Evolutionary conservation across 2,888 invertebrate species (phyloP).

Genomic region (Spatulosminthurus flaviceps): DNA sequence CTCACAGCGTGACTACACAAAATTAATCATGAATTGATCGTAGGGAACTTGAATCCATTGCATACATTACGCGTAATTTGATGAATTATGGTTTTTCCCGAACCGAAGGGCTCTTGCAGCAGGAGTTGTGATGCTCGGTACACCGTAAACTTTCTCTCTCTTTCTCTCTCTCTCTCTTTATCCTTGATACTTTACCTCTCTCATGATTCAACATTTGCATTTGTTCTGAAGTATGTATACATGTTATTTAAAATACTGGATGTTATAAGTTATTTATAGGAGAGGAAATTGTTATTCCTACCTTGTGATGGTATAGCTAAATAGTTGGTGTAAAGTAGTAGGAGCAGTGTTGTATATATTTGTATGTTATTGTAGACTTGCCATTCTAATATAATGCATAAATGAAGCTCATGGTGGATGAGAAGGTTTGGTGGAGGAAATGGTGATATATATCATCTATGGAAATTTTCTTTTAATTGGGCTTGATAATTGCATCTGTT

Average conservation of each 20-base stretch:
- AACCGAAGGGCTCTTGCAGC: slow-evolving; percentile 3
- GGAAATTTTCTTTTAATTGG: slow-evolving; percentile 48
- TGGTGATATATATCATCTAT: slow-evolving; percentile 34
- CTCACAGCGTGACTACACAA: slow-evolving; percentile 49
- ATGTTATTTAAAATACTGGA: no score
- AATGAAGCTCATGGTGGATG: neutral
- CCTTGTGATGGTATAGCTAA: no score
- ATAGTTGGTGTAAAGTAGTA: no score
- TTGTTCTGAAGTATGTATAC: no score
- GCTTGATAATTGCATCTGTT: slow-evolving; percentile 49
- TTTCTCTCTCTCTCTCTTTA: no score
- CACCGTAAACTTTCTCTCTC: no score
- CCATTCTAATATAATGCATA: neutral
- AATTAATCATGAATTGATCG: slow-evolving; percentile 60
- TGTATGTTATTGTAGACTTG: no score
- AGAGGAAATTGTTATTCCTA: no score
- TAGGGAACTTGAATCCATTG: slow-evolving; percentile 27
- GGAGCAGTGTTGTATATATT: no score
- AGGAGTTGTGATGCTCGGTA: neutral
- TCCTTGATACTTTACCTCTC: neutral
- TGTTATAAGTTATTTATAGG: no score
- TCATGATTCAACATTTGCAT: neutral
- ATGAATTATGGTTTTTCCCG: slow-evolving; percentile 49
- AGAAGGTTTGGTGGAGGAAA: slow-evolving; percentile 1
- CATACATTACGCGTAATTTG: slow-evolving; percentile 47